Percentiles rank a stretch among this genome's conserved stretches.
Conservation (phyloP, 2,797 vertebrate genomes). For the Helostoma temminkii region DNA sequence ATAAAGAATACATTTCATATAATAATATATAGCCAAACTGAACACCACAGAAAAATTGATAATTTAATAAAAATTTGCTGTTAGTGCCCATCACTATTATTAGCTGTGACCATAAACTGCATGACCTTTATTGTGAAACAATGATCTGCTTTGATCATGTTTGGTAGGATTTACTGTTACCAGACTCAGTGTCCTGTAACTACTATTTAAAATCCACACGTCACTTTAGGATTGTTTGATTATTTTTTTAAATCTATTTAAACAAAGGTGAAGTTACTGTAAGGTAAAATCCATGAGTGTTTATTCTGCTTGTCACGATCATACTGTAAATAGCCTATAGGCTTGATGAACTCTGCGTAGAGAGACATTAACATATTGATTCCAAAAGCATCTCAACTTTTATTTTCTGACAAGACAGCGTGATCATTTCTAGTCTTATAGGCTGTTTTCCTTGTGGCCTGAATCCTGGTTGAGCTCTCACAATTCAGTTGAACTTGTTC, state of each 20-base stretch:
- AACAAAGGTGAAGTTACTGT: too few species aligned
- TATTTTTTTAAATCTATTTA: too few species aligned
- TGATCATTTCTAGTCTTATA: neutral
- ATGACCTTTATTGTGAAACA: slow-evolving; percentile 9
- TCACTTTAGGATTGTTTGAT: too few species aligned
- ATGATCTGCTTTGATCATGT: neutral
- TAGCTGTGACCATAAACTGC: neutral
- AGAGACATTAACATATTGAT: too few species aligned
- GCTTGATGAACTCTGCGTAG: too few species aligned
- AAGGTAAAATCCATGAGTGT: too few species aligned
- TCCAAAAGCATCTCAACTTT: too few species aligned
- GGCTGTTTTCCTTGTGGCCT: neutral
- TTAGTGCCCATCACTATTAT: neutral
- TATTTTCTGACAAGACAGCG: neutral
- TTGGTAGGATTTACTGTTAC: slow-evolving; percentile 5
- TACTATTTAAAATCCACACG: neutral
- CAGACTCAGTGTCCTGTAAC: neutral
- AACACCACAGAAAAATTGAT: neutral
- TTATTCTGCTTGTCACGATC: neutral
- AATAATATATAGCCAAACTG: neutral
- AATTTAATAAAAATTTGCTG: slow-evolving; percentile 4
- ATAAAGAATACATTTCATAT: slow-evolving; percentile 5
- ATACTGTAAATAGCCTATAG: neutral
- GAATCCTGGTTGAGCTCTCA: neutral
- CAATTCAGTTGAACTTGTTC: neutral